These are phyloP conservation scores for Pollenia amentaria DNA, from an alignment of 2,888 invertebrate genomes.

Conservation along the genomic window DNA sequence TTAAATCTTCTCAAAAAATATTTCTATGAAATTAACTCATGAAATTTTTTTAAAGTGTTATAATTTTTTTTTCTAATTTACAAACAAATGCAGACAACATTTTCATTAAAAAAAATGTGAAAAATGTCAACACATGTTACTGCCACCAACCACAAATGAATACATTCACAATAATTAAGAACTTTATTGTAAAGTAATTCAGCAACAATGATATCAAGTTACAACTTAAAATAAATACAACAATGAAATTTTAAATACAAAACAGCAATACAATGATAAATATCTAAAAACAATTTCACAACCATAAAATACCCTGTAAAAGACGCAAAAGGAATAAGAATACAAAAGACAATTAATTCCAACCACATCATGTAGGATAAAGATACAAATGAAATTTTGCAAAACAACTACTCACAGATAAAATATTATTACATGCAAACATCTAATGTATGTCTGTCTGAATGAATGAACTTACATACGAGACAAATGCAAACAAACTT, in stretches of 20 bases:
- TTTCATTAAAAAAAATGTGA: conserved; percentile 6
- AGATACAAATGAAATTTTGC: conserved; percentile 56
- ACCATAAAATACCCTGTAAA: conserved; percentile 24
- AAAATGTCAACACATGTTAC: conserved; percentile 58
- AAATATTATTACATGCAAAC: conserved; percentile 21
- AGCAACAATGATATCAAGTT: conserved; percentile 71
- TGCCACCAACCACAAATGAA: conserved; percentile 51
- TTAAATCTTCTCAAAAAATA: too few relatives aligned
- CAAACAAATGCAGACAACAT: background rate
- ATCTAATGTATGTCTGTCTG: conserved; percentile 38
- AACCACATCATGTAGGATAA: conserved; percentile 65
- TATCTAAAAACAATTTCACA: conserved; percentile 61
- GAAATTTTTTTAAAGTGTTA: background rate
- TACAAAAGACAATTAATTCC: conserved; percentile 61
- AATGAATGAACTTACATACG: conserved; percentile 28
- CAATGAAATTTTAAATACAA: conserved; percentile 20
- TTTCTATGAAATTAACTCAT: background rate
- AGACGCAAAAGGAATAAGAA: conserved; percentile 18
- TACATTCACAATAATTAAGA: conserved; percentile 46
- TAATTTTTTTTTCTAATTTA: conserved; percentile 13
- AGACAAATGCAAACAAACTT: conserved; percentile 60
- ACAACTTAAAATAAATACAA: conserved; percentile 60
- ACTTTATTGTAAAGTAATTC: conserved; percentile 52
- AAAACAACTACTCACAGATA: background rate
- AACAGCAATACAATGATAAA: conserved; percentile 48